Evolutionary conservation across 2,888 invertebrate genomes (phyloP).

Genomic region (Drosophila emarginata): DNA sequence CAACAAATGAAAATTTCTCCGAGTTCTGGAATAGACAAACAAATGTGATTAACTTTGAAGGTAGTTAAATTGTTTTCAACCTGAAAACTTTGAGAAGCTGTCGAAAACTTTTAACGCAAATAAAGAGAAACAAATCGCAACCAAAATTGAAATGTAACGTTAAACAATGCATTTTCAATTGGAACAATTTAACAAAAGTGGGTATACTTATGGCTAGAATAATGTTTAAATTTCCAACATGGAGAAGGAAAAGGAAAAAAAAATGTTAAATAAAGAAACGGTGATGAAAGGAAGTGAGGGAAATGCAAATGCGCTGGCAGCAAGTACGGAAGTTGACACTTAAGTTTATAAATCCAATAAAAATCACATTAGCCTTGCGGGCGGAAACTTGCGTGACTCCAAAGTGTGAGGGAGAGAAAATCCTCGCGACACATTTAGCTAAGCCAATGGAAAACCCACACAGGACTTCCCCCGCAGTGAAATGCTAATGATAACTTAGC

Average conservation of each 20-base stretch:
- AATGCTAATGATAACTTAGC: slow-evolving; percentile 61
- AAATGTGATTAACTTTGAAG: background rate
- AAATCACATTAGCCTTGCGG: slow-evolving; percentile 72
- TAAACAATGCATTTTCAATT: slow-evolving; percentile 60
- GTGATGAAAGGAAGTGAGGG: background rate
- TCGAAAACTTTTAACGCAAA: slow-evolving; percentile 42
- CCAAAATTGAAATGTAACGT: slow-evolving; percentile 31
- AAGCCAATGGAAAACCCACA: slow-evolving; percentile 47
- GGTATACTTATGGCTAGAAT: slow-evolving; percentile 52
- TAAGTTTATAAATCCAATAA: slow-evolving; percentile 77
- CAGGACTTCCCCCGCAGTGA: slow-evolving; percentile 17
- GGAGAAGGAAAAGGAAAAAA: slow-evolving; percentile 1
- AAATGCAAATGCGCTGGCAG: slow-evolving; percentile 26
- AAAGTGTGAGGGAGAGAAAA: slow-evolving; percentile 28
- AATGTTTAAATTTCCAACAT: slow-evolving; percentile 46
- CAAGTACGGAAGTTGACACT: slow-evolving; percentile 66
- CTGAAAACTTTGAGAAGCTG: slow-evolving; percentile 39
- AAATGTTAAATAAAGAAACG: slow-evolving; percentile 2
- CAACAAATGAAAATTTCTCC: slow-evolving; percentile 41
- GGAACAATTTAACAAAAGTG: slow-evolving; percentile 35
- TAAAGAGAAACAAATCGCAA: slow-evolving; percentile 4
- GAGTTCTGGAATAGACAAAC: slow-evolving; percentile 27
- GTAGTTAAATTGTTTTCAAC: background rate
- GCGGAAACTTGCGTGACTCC: slow-evolving; percentile 60
- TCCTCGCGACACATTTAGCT: slow-evolving; percentile 60